Conservation (phyloP, 2,888 invertebrate species). For the Stenurella melanura region DNA sequence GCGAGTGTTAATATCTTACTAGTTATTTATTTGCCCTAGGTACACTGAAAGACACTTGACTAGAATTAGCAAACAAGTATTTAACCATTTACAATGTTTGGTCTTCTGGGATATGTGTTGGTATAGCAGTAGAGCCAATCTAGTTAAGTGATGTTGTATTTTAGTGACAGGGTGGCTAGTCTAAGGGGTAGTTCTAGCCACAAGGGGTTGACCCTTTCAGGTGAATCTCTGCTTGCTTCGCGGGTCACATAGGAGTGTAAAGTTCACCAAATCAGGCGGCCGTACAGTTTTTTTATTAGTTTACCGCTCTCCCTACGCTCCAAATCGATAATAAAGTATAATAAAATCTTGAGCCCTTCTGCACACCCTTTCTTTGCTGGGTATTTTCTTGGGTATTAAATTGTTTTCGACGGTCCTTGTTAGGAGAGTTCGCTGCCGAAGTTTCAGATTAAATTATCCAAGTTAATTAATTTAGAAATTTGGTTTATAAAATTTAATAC, state of each 20-base stretch:
- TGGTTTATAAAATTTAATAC: constrained; percentile 36
- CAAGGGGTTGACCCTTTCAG: constrained; percentile 39
- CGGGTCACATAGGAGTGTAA: constrained; percentile 58
- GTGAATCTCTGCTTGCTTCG: constrained; percentile 50
- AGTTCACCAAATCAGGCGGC: constrained; percentile 53
- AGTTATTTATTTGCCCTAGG: neutral
- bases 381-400: constrained; percentile 41
- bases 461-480: constrained; percentile 42
- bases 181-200: constrained; percentile 20
- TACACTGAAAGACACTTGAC: neutral
- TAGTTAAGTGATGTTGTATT: constrained; percentile 25
- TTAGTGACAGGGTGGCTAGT: constrained; percentile 22
- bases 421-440: constrained; percentile 45
- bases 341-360: constrained; percentile 50
- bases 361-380: constrained; percentile 39
- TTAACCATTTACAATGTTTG: constrained; percentile 24
- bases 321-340: constrained; percentile 51
- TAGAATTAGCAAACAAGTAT: constrained; percentile 17
- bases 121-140: constrained; percentile 29
- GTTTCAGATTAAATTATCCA: constrained; percentile 40
- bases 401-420: constrained; percentile 48
- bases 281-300: constrained; percentile 51
- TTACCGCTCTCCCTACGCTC: constrained; percentile 40
- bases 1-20: neutral
- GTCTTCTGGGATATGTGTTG: constrained; percentile 19